phyloP scores from a whole-genome alignment of 2,113 vertebrate species.

The Microtus montanus region DNA sequence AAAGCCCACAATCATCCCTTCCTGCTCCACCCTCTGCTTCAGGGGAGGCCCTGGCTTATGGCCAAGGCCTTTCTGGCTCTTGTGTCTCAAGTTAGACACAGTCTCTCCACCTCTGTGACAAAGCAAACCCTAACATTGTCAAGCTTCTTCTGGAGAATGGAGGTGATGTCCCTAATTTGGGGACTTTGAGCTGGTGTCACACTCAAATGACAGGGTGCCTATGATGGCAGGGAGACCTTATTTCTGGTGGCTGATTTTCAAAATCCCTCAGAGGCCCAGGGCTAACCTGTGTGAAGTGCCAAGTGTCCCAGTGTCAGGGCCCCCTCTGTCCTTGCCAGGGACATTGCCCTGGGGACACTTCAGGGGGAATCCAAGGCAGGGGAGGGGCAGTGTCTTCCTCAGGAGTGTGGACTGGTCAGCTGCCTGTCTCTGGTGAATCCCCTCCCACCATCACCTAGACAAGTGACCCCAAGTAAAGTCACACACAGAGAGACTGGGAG shows the following conservation, averaged over 20 bases:
- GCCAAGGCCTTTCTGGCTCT: not conserved
- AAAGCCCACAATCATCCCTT: not conserved
- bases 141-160: not conserved
- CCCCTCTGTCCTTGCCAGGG: not conserved
- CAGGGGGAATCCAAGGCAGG: not conserved
- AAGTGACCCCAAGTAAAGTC: not conserved
- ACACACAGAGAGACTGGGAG: not conserved
- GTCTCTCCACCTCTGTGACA: not conserved
- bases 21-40: not conserved
- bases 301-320: not conserved
- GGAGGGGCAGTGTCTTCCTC: not conserved
- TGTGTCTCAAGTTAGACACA: not conserved
- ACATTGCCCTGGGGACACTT: not conserved
- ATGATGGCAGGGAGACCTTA: not conserved
- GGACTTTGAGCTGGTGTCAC: not conserved
- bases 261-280: not conserved
- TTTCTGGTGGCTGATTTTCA: not conserved
- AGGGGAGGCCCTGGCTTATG: not conserved
- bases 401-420: too few relatives aligned
- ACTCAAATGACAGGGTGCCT: not conserved
- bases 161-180: not conserved
- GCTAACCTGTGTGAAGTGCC: not conserved
- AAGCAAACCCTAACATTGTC: not conserved
- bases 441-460: not conserved
- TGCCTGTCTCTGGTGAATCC: not conserved